These are phyloP conservation scores for Patella depressa DNA, from an alignment of 2,888 invertebrate species.

Conservation along the genomic window DNA sequence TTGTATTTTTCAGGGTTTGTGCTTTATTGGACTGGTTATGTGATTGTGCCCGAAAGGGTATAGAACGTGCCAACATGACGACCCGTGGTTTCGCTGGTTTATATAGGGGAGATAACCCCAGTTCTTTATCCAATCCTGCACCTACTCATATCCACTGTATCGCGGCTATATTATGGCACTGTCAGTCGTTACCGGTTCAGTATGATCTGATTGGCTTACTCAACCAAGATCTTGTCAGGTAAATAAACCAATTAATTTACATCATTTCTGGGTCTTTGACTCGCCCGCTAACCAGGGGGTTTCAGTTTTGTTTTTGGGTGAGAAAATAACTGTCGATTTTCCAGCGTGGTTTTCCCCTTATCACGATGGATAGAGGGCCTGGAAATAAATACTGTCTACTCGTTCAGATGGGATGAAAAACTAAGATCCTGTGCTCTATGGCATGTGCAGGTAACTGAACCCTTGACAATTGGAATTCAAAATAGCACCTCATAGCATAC, in stretches of 20 bases:
- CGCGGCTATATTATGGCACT: slow-evolving; percentile 85
- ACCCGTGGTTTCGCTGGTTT: slow-evolving; percentile 23
- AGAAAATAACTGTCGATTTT: too few species aligned
- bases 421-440: too few species aligned
- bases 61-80: slow-evolving; percentile 50
- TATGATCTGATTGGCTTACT: slow-evolving; percentile 79
- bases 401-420: too few species aligned
- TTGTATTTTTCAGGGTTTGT: slow-evolving; percentile 50
- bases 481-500: too few species aligned
- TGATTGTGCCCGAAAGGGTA: slow-evolving; percentile 73
- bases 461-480: too few species aligned
- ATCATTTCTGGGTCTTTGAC: too few species aligned
- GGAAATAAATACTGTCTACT: too few species aligned
- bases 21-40: slow-evolving; percentile 82
- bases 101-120: slow-evolving; percentile 9
- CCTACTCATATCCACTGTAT: slow-evolving; percentile 78
- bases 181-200: slow-evolving; percentile 53
- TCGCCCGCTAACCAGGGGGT: too few species aligned
- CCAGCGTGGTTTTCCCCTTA: too few species aligned
- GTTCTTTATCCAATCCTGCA: slow-evolving; percentile 46
- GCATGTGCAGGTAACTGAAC: too few species aligned
- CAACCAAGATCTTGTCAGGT: slow-evolving; percentile 83
- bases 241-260: slow-evolving; percentile 32
- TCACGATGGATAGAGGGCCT: too few species aligned
- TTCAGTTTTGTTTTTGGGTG: too few species aligned